A percentile compares a stretch with the other conserved stretches of the same genome.
Evolutionary conservation across 2,113 vertebrate genomes (phyloP).

Genomic region (rat (Rattus norvegicus)): GRCr8 NC_086039.1:114196001-114196500

Average conservation of each 20-base stretch:
- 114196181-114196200: not conserved
- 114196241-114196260: not conserved
- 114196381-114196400: not conserved
- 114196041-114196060: not conserved
- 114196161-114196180: not conserved
- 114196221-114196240: not conserved
- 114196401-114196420: not conserved
- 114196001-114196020: not conserved
- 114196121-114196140: not conserved
- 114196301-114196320: not conserved
- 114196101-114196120: not conserved
- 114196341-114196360: not conserved
- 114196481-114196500: not conserved
- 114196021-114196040: not conserved
- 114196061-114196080: not conserved
- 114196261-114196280: no score
- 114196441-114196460: not conserved
- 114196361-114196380: not conserved
- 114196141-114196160: not conserved
- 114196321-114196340: not conserved
- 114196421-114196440: not conserved
- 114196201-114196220: not conserved
- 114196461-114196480: not conserved
- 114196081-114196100: not conserved
- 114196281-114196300: not conserved